Base-by-base conservation (phyloP, 2,888 invertebrate genomes). In the Oeneis ivallda region DNA sequence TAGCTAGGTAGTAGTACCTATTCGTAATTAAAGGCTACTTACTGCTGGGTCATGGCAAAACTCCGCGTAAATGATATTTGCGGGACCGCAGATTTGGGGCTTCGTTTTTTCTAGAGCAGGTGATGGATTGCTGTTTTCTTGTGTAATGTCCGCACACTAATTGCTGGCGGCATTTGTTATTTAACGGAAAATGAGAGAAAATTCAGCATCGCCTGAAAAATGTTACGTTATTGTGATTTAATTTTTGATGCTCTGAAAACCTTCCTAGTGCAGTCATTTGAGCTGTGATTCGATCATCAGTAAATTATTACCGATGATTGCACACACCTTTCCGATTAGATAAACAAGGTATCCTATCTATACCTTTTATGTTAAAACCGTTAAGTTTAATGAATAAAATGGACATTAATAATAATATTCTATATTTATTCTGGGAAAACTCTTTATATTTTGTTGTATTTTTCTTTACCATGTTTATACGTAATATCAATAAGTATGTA, bases 131-230 rank as follows among this genome's bases (percentile, higher is more conserved):
- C 83, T 87, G 85, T 89, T 89, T 89, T 90, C 89, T 89, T 87
- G 84, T 84, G 89, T 89, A 90, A 90, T 91, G 88, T 90, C 90
- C 90, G 89, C 84, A 83, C 88, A 82, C 90, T 91, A 90, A 90
- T 91, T 91, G 87, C 89, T 77, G 73, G 76, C 77, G 81, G 88
- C 62, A 54, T 68, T 58, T 50, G 37, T 62, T 49, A 56, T 13
- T 86, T 86, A 81, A 86, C 32, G 43, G 54, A 62, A 59, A 47
- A 65, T 58, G 54, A 60, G 62, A 54, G 37, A 68, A 65, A 65
- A 49, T 50, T 34, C 58, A 7, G 47, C 58, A 34, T 15, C n/a
- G 45, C 6, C 15, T 17, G 17, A 9, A 47, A 47, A 47, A 47
- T 47, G 17, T 17, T 15, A n/a, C n/a, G 45, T 26, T 26, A 26